A percentile compares a stretch with the other conserved stretches of the same genome.
phyloP scores from a whole-genome alignment of 1,140 invertebrate genomes.

The Ostrea denselamellosa region DNA sequence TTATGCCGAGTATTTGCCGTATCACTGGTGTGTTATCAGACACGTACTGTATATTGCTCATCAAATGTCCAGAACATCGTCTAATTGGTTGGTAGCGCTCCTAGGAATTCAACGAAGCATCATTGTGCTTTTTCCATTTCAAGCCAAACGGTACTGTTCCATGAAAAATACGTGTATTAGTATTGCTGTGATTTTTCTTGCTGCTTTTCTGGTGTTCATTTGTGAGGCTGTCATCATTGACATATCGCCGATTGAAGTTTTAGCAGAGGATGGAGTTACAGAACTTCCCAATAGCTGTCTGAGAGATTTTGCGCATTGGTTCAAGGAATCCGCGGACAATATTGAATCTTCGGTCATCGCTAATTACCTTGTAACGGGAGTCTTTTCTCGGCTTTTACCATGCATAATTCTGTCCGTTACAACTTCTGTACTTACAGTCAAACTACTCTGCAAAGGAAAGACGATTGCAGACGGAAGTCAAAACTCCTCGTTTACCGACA shows the following conservation, averaged over 20 bases:
- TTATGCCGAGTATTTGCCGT: slow-evolving; percentile 45
- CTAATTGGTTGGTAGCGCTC: slow-evolving; percentile 52
- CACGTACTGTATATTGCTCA: slow-evolving; percentile 48
- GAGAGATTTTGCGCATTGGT: slow-evolving; percentile 43
- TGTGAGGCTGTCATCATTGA: slow-evolving; percentile 46
- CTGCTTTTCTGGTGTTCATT: slow-evolving; percentile 36
- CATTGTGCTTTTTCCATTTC: slow-evolving; percentile 49
- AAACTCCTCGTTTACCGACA: slow-evolving; percentile 19
- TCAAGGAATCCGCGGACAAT: slow-evolving; percentile 38
- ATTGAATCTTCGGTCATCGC: slow-evolving; percentile 42
- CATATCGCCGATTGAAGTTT: slow-evolving; percentile 31
- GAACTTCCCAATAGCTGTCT: slow-evolving; percentile 33
- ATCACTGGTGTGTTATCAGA: slow-evolving; percentile 46
- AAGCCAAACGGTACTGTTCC: slow-evolving; percentile 49
- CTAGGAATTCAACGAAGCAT: slow-evolving; percentile 51
- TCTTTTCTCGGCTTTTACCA: slow-evolving; percentile 49
- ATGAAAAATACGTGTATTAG: slow-evolving; percentile 44
- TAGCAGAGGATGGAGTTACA: neutral
- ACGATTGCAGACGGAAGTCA: neutral
- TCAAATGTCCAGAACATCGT: slow-evolving; percentile 44
- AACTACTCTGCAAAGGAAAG: slow-evolving; percentile 35
- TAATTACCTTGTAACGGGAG: slow-evolving; percentile 46
- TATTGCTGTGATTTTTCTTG: slow-evolving; percentile 36
- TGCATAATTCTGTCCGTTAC: slow-evolving; percentile 45
- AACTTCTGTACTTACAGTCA: slow-evolving; percentile 31